phyloP scores from a whole-genome alignment of 1,140 invertebrate genomes.

The Procambarus clarkii region DNA sequence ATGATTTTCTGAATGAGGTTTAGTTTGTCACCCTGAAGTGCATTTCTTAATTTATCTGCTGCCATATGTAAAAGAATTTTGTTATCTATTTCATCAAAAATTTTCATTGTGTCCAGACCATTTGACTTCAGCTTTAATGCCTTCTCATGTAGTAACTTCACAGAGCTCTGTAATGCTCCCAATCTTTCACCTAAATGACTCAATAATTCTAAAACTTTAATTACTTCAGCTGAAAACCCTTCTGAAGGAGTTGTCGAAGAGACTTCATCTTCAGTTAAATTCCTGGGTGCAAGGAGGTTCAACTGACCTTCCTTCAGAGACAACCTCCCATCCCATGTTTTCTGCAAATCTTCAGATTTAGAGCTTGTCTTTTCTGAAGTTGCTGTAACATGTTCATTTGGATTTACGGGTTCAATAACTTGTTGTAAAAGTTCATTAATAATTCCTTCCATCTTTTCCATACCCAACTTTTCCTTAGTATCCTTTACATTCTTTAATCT shows the following conservation, averaged over 20 bases:
- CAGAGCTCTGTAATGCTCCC: neutral
- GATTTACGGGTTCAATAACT: neutral
- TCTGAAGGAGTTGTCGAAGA: slow-evolving; percentile 5
- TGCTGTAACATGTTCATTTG: neutral
- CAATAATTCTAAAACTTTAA: slow-evolving; percentile 34
- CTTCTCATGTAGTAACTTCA: neutral
- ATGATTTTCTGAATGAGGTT: slow-evolving; percentile 38
- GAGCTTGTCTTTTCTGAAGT: no score
- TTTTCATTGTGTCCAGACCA: slow-evolving; percentile 21
- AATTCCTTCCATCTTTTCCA: neutral
- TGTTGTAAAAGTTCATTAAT: neutral
- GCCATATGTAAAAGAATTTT: slow-evolving; percentile 20
- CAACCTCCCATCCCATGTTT: no score
- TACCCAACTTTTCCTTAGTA: neutral
- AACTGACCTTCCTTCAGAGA: no score
- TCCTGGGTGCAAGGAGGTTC: neutral
- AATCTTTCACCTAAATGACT: slow-evolving; percentile 26
- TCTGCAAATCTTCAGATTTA: no score
- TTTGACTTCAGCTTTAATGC: neutral
- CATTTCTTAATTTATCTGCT: slow-evolving; percentile 9
- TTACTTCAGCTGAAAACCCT: neutral
- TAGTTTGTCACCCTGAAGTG: neutral
- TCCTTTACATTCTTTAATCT: neutral
- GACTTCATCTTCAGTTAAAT: neutral
- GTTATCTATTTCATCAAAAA: slow-evolving; percentile 25